phyloP scores from a whole-genome alignment of 1,140 invertebrate genomes.

The Tetragonula clypearis region DNA sequence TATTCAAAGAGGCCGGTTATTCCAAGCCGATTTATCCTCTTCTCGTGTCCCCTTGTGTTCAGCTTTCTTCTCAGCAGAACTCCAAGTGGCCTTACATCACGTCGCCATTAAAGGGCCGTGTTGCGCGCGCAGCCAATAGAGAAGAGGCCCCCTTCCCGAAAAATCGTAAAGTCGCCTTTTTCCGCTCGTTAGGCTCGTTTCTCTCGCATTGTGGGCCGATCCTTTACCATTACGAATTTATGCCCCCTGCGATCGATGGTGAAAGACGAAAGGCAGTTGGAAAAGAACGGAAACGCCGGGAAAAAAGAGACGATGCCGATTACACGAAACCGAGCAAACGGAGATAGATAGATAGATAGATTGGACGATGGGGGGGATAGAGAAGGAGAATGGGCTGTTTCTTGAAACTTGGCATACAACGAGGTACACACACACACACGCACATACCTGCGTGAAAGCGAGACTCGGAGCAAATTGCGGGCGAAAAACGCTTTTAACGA shows the following conservation, averaged over 20 bases:
- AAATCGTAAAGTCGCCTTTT: conserved; percentile 63
- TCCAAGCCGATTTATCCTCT: conserved; percentile 11
- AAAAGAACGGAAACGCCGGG: conserved; percentile 31
- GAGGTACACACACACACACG: conserved; percentile 21
- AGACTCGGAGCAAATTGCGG: conserved; percentile 70
- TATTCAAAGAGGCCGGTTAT: neutral
- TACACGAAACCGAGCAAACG: conserved; percentile 33
- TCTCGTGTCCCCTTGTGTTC: too few species aligned
- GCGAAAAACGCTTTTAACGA: conserved; percentile 72
- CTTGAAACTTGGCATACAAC: conserved; percentile 66
- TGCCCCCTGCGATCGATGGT: conserved; percentile 46
- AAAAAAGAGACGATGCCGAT: conserved; percentile 25
- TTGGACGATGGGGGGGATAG: neutral
- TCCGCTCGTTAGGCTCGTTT: conserved; percentile 62
- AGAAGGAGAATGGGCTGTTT: conserved; percentile 59
- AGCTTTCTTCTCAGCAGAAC: neutral
- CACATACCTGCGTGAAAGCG: conserved; percentile 31
- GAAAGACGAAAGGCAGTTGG: conserved; percentile 42
- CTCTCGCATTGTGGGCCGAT: conserved; percentile 48
- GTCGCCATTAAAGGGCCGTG: conserved; percentile 32
- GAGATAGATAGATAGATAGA: conserved; percentile 26
- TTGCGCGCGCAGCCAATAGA: neutral
- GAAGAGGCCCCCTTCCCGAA: conserved; percentile 27
- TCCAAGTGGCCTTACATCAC: conserved; percentile 2
- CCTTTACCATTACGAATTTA: conserved; percentile 65